A percentile compares a stretch with the other conserved stretches of the same genome.
Evolutionary conservation across 2,113 vertebrate genomes (phyloP).

Genomic region (Catagonus wagneri): DNA sequence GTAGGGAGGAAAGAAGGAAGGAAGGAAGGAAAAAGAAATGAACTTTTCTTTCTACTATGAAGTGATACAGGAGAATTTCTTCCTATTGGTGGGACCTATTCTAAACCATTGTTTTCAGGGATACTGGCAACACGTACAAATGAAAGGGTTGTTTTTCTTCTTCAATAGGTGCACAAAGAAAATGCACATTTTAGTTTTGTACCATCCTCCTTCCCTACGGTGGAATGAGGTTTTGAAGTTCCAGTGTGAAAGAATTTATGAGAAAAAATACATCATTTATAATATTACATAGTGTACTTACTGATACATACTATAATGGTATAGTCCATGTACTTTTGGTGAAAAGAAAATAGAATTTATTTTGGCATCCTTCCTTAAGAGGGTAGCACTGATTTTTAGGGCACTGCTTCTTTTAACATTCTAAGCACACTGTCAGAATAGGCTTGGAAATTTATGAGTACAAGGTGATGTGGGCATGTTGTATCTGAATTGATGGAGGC

Average conservation of each 20-base stretch:
- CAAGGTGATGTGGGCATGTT: too few species aligned
- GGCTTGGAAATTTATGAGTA: neutral
- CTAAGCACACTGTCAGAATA: neutral
- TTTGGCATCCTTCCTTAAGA: neutral
- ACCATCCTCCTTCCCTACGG: neutral
- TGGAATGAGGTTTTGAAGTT: constrained; percentile 31
- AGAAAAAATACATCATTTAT: neutral
- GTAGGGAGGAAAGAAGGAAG: too few species aligned
- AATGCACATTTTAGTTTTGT: neutral
- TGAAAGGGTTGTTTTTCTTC: neutral
- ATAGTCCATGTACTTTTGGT: neutral
- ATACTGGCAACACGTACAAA: neutral
- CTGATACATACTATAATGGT: too few species aligned
- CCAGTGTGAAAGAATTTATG: neutral
- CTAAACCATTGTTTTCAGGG: neutral
- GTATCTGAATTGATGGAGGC: neutral
- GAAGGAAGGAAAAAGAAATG: neutral
- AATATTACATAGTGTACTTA: neutral
- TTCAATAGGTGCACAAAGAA: neutral
- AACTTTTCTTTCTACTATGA: neutral
- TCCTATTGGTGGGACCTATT: neutral
- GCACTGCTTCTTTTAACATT: neutral
- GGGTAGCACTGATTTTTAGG: neutral
- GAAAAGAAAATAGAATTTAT: neutral
- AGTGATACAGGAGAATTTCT: neutral